Evolutionary conservation across 2,113 vertebrate genomes (phyloP).

Genomic region (human): GRCh38 chr17:53436501-53437000

Average conservation of each 20-base stretch:
- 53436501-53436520: not conserved
- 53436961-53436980: not conserved
- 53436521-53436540: not conserved
- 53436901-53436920: slow-evolving; percentile 6
- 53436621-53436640: not conserved
- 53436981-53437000: slow-evolving; percentile 4
- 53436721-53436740: slow-evolving; percentile 23
- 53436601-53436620: not conserved
- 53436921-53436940: slow-evolving; percentile 24
- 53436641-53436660: not conserved
- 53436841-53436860: not conserved
- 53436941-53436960: slow-evolving; percentile 13
- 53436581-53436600: not conserved
- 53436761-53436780: not conserved
- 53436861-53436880: not conserved
- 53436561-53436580: not conserved
- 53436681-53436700: slow-evolving; percentile 31
- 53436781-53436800: not conserved
- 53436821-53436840: slow-evolving; percentile 18
- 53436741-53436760: slow-evolving; percentile 12
- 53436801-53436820: slow-evolving; percentile 23
- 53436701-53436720: not conserved
- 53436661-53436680: not conserved
- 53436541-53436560: not conserved
- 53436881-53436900: slow-evolving; percentile 25